These are phyloP conservation scores for Sthenelais limicola DNA, from an alignment of 2,888 invertebrate species.

Conservation along the genomic window DNA sequence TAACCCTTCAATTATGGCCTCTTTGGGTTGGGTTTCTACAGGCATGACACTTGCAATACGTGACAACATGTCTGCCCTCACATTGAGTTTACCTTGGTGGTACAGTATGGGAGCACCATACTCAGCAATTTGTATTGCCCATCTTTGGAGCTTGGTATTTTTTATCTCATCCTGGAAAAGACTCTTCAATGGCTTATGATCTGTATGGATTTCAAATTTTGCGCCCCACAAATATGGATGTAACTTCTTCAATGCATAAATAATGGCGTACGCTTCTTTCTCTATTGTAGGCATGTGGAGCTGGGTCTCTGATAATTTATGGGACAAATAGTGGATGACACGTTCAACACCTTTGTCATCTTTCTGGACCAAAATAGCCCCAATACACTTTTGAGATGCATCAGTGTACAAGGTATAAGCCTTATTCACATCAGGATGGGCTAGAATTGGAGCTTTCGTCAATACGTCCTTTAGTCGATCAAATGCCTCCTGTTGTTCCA, in stretches of 20 bases:
- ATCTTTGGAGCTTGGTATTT: slow-evolving; percentile 26
- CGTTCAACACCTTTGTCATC: slow-evolving; percentile 22
- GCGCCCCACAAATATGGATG: slow-evolving; percentile 29
- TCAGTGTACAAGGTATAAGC: slow-evolving; percentile 31
- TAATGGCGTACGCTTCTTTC: slow-evolving; percentile 32
- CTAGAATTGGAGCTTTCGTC: slow-evolving; percentile 1
- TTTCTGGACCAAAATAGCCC: slow-evolving; percentile 21
- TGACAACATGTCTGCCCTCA: slow-evolving; percentile 24
- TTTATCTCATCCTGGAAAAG: slow-evolving; percentile 19
- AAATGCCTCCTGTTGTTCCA: slow-evolving; percentile 13
- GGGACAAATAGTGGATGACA: slow-evolving; percentile 26
- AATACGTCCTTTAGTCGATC: slow-evolving; percentile 6
- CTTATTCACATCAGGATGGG: slow-evolving; percentile 1
- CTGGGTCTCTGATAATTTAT: background rate
- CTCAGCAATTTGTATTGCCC: slow-evolving; percentile 28
- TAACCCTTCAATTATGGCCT: no score
- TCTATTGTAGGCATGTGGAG: background rate
- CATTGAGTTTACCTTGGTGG: background rate
- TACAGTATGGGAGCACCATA: slow-evolving; percentile 22
- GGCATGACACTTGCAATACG: no score
- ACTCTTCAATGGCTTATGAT: slow-evolving; percentile 33
- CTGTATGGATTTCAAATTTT: slow-evolving; percentile 11
- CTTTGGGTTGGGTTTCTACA: no score
- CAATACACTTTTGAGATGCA: slow-evolving; percentile 4
- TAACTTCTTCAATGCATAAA: slow-evolving; percentile 34